Conservation (phyloP, 1,140 invertebrate species). For the Drosophila obscura region DNA sequence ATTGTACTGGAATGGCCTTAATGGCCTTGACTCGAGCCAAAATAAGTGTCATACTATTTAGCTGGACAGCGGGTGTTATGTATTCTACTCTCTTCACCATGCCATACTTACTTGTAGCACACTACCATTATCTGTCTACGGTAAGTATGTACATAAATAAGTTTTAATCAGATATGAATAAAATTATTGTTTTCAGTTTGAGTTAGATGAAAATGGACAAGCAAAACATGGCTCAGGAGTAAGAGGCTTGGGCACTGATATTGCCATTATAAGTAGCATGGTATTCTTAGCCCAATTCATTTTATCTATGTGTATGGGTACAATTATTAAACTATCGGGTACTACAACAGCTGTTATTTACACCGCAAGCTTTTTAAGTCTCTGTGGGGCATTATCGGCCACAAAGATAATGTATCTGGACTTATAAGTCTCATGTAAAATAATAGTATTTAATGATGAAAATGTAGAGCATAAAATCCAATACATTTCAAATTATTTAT, state of each 20-base stretch:
- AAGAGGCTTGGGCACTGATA: conserved; percentile 95
- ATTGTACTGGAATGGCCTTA: conserved; percentile 93
- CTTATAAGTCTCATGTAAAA: conserved; percentile 85
- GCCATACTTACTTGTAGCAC: conserved; percentile 96
- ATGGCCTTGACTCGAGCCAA: conserved; percentile 92
- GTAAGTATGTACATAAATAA: conserved; percentile 85
- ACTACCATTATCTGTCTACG: conserved; percentile 94
- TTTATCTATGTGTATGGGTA: conserved; percentile 93
- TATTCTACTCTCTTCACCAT: conserved; percentile 98
- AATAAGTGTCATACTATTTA: conserved; percentile 93
- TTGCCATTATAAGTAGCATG: conserved; percentile 97
- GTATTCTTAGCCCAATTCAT: conserved; percentile 97
- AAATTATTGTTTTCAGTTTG: conserved; percentile 86
- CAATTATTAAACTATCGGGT: conserved; percentile 90
- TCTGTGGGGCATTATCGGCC: conserved; percentile 92
- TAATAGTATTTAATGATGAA: not conserved
- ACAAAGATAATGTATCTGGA: conserved; percentile 95
- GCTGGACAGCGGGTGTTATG: conserved; percentile 96
- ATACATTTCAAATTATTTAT: too few species aligned
- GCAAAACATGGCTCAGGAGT: conserved; percentile 85
- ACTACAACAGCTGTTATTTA: conserved; percentile 95
- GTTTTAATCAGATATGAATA: not conserved
- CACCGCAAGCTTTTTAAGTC: conserved; percentile 91
- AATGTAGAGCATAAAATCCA: not conserved
- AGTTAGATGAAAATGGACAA: conserved; percentile 85